Percentiles rank a stretch among this genome's conserved stretches.
Conservation (phyloP, 2,113 vertebrate genomes). For the Cyprinodon variegatus region DNA sequence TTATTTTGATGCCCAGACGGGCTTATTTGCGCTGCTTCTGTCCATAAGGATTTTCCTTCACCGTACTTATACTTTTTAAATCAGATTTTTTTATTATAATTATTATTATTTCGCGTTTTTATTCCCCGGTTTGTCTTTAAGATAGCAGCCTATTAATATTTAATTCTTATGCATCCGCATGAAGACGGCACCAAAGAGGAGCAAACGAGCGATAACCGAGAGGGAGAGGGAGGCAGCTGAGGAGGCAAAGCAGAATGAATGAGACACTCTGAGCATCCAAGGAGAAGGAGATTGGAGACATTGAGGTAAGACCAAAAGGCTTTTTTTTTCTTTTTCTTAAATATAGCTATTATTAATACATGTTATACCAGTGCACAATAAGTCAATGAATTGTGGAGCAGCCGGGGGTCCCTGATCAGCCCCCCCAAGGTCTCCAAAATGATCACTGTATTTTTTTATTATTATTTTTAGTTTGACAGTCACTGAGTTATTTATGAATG, state of each 20-base stretch:
- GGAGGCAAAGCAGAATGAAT: constrained; percentile 74
- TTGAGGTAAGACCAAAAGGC: constrained; percentile 72
- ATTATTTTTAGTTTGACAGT: constrained; percentile 42
- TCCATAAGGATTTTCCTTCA: constrained; percentile 58
- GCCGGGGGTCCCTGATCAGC: constrained; percentile 9
- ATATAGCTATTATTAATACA: not conserved
- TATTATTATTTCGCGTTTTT: not conserved
- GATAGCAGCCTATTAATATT: constrained; percentile 75
- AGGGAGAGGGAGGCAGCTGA: constrained; percentile 59
- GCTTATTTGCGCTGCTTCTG: constrained; percentile 59
- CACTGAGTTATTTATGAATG: constrained; percentile 38
- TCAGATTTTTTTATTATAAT: too few species aligned
- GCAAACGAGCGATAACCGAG: constrained; percentile 72
- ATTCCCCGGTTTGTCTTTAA: constrained; percentile 52
- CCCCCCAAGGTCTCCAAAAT: constrained; percentile 43
- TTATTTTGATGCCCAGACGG: constrained; percentile 65
- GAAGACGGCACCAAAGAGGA: constrained; percentile 76
- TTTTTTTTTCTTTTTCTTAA: constrained; percentile 24
- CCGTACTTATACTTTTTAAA: constrained; percentile 21
- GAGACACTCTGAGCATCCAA: constrained; percentile 73
- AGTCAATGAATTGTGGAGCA: constrained; percentile 27
- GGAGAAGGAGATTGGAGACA: constrained; percentile 74
- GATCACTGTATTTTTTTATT: constrained; percentile 64
- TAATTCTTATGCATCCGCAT: constrained; percentile 81
- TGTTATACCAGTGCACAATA: constrained; percentile 26